Conservation (phyloP, 2,888 invertebrate genomes). For the Platycnemis pennipes region DNA sequence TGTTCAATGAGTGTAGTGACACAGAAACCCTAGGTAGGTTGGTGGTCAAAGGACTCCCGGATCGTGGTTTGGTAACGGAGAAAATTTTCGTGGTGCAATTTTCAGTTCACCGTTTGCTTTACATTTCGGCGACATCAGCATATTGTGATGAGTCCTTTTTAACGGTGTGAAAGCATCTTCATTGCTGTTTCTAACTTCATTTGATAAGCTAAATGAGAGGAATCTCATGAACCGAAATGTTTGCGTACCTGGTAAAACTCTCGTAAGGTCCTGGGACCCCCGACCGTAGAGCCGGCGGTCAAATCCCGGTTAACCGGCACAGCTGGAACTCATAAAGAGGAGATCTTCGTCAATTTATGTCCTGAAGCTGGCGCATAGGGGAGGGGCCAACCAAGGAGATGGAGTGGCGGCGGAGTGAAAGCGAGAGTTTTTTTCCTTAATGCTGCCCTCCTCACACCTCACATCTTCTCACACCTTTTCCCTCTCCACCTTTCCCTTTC, state of each 20-base stretch:
- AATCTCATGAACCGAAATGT: not conserved
- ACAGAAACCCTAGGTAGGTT: too few species aligned
- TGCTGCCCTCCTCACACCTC: not conserved
- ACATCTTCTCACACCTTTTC: not conserved
- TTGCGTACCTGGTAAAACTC: not conserved
- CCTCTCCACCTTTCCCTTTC: not conserved
- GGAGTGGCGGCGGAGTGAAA: constrained; percentile 43
- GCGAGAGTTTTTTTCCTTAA: constrained; percentile 17
- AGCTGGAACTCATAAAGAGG: not conserved
- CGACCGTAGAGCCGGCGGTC: not conserved
- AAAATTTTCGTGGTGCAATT: too few species aligned
- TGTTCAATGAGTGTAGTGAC: too few species aligned
- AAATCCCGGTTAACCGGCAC: not conserved
- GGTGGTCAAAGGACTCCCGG: too few species aligned
- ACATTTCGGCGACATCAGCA: too few species aligned
- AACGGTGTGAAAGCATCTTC: too few species aligned
- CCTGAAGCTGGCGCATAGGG: not conserved
- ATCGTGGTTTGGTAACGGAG: too few species aligned
- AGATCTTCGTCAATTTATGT: constrained; percentile 46
- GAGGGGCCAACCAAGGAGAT: not conserved
- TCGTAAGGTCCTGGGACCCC: not conserved
- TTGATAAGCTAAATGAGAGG: not conserved
- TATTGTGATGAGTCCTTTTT: too few species aligned
- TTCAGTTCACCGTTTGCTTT: too few species aligned
- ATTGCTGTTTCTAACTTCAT: too few species aligned